Evolutionary conservation across 2,888 invertebrate species (phyloP).

Genomic region (Drosophila greeni): DNA sequence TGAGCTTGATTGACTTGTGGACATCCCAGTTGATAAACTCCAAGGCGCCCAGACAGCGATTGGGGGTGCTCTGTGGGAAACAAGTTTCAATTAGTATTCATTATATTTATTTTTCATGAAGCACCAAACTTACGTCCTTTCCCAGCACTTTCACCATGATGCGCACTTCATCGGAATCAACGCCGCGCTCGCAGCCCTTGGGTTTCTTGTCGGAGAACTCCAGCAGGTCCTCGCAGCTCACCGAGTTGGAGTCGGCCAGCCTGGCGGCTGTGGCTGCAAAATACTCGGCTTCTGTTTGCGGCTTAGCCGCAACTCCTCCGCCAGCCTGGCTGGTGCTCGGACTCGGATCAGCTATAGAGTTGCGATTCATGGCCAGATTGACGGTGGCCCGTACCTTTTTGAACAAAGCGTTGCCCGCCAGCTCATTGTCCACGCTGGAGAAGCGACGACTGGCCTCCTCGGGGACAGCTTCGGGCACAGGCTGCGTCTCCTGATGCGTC

Average conservation of each 20-base stretch:
- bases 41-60: slow-evolving; percentile 88
- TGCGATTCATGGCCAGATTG: slow-evolving; percentile 74
- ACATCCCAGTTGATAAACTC: slow-evolving; percentile 94
- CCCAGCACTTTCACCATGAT: slow-evolving; percentile 94
- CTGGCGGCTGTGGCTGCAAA: slow-evolving; percentile 70
- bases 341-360: slow-evolving; percentile 33
- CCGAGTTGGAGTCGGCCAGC: slow-evolving; percentile 84
- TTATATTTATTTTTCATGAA: not conserved
- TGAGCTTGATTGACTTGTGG: slow-evolving; percentile 89
- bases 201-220: slow-evolving; percentile 93
- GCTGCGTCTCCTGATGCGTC: slow-evolving; percentile 37
- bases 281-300: slow-evolving; percentile 70
- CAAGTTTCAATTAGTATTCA: not conserved
- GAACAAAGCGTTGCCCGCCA: slow-evolving; percentile 78
- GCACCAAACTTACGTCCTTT: slow-evolving; percentile 81
- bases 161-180: slow-evolving; percentile 94
- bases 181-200: slow-evolving; percentile 88
- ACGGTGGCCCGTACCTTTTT: slow-evolving; percentile 78
- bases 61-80: slow-evolving; percentile 82
- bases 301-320: slow-evolving; percentile 39
- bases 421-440: slow-evolving; percentile 67
- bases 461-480: slow-evolving; percentile 17
- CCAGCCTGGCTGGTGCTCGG: slow-evolving; percentile 4
- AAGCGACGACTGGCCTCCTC: slow-evolving; percentile 42
- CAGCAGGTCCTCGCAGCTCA: slow-evolving; percentile 93